A percentile compares a stretch with the other conserved stretches of the same genome.
phyloP scores from a whole-genome alignment of 2,113 vertebrate species.

The Psilopogon haemacephalus region DNA sequence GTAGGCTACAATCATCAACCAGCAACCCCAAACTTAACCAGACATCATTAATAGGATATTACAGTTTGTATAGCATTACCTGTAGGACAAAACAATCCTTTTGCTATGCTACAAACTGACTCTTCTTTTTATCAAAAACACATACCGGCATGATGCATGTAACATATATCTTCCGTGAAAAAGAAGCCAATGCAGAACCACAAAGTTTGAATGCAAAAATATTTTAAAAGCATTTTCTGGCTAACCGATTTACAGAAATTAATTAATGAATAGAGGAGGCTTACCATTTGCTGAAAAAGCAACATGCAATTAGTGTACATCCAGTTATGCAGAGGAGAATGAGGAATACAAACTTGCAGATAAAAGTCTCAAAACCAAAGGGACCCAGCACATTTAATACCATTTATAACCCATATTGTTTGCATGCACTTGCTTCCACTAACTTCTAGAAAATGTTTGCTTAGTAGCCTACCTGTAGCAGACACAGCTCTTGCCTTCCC shows the following conservation, averaged over 20 bases:
- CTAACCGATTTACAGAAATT: not conserved
- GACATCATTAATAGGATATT: not conserved
- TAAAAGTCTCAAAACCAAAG: not conserved
- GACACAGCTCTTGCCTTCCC: not conserved
- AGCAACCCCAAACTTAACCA: not conserved
- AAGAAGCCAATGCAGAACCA: not conserved
- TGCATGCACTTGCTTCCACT: not conserved
- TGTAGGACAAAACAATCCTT: not conserved
- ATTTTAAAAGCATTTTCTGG: not conserved
- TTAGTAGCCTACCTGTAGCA: conserved; percentile 21
- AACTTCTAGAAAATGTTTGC: not conserved
- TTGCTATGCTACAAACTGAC: not conserved
- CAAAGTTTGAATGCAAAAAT: not conserved
- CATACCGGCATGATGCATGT: not conserved
- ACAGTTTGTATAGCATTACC: not conserved
- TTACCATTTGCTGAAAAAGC: not conserved
- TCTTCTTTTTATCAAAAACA: not conserved
- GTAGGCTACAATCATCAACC: not conserved
- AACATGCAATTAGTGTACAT: not conserved
- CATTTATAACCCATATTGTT: not conserved
- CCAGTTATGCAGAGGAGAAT: not conserved
- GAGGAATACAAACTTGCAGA: not conserved
- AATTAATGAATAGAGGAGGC: not conserved
- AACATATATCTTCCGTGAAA: not conserved
- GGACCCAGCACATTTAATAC: not conserved